A percentile compares a stretch with the other conserved stretches of the same genome.
These are phyloP conservation scores for Urophycis tenuis DNA, from an alignment of 2,797 vertebrate species.

Conservation along the genomic window DNA sequence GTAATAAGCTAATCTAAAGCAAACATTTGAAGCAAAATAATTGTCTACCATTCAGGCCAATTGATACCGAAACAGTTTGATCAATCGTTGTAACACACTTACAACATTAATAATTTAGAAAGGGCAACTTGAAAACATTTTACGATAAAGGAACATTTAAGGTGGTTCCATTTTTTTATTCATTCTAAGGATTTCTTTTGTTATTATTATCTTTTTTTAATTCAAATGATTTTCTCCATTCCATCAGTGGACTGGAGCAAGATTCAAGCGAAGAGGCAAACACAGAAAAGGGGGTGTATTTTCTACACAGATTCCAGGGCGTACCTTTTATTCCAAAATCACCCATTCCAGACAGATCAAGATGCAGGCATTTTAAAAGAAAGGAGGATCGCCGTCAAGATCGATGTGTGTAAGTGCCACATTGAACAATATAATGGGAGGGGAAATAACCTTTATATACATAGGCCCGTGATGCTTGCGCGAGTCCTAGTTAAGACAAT, in stretches of 20 bases:
- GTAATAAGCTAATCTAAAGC: not conserved
- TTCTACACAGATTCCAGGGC: conserved; percentile 65
- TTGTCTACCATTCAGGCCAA: not conserved
- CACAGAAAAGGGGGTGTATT: conserved; percentile 42
- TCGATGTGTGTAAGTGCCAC: conserved; percentile 60
- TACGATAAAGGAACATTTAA: not conserved
- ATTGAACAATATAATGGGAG: not conserved
- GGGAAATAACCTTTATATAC: conserved; percentile 13
- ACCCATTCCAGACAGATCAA: conserved; percentile 53
- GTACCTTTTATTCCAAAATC: conserved; percentile 61
- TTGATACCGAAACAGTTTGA: not conserved
- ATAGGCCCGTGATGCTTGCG: conserved; percentile 27
- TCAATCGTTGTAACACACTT: not conserved
- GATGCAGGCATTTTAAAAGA: conserved; percentile 36
- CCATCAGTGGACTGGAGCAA: not conserved
- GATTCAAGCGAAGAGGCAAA: conserved; percentile 19
- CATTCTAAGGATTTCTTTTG: not conserved
- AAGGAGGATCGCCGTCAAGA: conserved; percentile 32
- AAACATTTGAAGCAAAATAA: not conserved
- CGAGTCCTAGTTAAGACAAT: conserved; percentile 34
- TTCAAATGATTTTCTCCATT: not conserved
- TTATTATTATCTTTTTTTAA: not conserved
- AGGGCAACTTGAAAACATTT: not conserved
- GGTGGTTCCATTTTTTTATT: not conserved
- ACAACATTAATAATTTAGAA: not conserved